Base-by-base conservation (phyloP, 2,797 vertebrate genomes). In the Choloepus didactylus region DNA sequence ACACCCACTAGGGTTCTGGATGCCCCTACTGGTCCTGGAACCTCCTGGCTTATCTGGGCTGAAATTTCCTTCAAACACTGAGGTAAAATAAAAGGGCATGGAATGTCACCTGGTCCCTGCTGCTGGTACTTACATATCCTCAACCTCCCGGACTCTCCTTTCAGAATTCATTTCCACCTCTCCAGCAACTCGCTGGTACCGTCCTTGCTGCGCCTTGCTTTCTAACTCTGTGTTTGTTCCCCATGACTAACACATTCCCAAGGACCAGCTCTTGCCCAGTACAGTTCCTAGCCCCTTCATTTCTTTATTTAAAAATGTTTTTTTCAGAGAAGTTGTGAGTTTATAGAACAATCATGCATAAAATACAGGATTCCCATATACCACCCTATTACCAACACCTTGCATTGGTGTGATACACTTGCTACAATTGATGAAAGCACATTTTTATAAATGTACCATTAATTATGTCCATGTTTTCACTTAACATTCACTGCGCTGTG, bases 21-120 rank as follows among this genome's bases (percentile, higher is more conserved):
- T 67, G 91, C 56, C 73, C 44, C n/a, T 60, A 6, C 51, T 70
- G 60, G 56, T 81, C 89, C 91, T 64, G 18, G 72, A 77, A 62
- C 23, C 29, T 60, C n/a, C 72, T 88, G 27, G 38, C 60, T 87
- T 93, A 51, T 60, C 64, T 88, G 31, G 23, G 46, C 49, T 93
- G 76, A 94, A 38, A 60, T 62, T 69, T 64, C 84, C 87, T 96
- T 92, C 73, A 89, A 54, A 91, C 5, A 38, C 6, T 44, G 49
- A 93, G 46, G 64, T 51, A 81, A 62, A 92, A 56, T 23, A 16
- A 79, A 69, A 93, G 49, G 49, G 46, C 14, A 46, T 0, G 54
- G 35, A 44, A 44, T 46, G 16, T 7, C 46, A 69, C 62, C 46
- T 75, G 44, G 62, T 49, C 31, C 59, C 62, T 82, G 67, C 11